Evolutionary conservation across 92 coral and sea anemone genomes (phyloP), one percentile per base, ranked within the genome.

Genomic region (Porites evermanni): DNA sequence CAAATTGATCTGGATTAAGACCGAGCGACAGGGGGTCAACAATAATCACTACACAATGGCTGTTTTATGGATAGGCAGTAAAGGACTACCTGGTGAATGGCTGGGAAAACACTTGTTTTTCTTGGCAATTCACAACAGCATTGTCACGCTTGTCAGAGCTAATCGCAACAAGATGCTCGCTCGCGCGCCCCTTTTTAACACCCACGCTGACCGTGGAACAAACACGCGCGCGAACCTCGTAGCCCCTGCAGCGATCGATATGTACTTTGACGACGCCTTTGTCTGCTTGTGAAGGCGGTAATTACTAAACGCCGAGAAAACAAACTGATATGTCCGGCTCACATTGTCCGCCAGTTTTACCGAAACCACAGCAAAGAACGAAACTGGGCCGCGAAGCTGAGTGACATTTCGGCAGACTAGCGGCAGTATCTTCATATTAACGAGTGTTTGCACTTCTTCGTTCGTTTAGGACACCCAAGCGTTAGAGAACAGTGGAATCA

Each of bases 401-500:
- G n/a, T 50, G 10, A 18, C 86, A 29, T 54, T 60, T n/a, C 20
- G 77, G 70, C 61, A 18, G 86, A 78, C 59, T 76, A 14, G 64
- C 65, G 9, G 13, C 44, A 18, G 6, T 2, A n/a, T 50, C 18
- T 12, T 67, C 12, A 16, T 23, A 80, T 80, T 70, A 32, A 81
- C 74, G 18, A 19, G 21, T 56, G 54, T 70, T 77, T 67, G 8
- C n/a, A 4, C 19, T n/a, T 61, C 77, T 68, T 77, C 78, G 18
- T 19, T 13, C 74, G 64, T 69, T 65, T 54, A 74, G 76, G 70
- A 60, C 23, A 67, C 72, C 12, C 79, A 91, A 64, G 88, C 80
- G 19, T 38, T 91, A 12, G 74, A 84, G 63, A 84, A 72, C 64
- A 85, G 84, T 44, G 92, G 94, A n/a, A 80, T 91, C 18, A 84